A percentile compares a stretch with the other conserved stretches of the same genome.
These are phyloP conservation scores for Oryzias celebensis DNA, from an alignment of 2,113 vertebrate species.

Conservation along the genomic window DNA sequence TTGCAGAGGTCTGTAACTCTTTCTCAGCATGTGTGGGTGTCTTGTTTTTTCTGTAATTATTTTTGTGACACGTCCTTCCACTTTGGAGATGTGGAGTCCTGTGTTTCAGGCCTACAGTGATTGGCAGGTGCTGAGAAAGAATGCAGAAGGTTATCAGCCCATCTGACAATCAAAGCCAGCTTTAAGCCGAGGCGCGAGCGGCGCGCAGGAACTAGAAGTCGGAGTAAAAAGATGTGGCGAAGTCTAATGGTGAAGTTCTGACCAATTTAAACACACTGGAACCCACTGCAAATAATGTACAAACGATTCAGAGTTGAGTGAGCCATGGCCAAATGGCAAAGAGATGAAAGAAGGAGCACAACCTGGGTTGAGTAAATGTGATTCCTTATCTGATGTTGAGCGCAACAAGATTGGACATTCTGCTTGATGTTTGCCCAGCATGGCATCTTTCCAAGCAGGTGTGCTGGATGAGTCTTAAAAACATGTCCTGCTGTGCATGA, in stretches of 20 bases:
- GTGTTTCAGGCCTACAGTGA: constrained; percentile 35
- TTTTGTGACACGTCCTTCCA: constrained; percentile 30
- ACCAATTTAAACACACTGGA: neutral
- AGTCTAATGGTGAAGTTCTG: constrained; percentile 21
- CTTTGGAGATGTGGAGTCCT: constrained; percentile 29
- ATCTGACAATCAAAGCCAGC: constrained; percentile 65
- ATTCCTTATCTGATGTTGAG: constrained; percentile 22
- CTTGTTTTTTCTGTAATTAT: constrained; percentile 18
- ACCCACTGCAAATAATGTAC: neutral
- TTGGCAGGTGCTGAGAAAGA: constrained; percentile 53
- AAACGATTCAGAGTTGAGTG: neutral
- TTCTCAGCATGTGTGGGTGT: constrained; percentile 3
- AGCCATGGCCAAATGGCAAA: constrained; percentile 3
- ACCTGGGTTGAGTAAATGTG: constrained; percentile 4
- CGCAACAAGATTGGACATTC: constrained; percentile 5
- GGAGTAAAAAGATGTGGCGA: constrained; percentile 7
- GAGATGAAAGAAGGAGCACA: constrained; percentile 1
- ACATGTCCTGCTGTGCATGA: constrained; percentile 25
- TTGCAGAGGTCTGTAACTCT: constrained; percentile 10
- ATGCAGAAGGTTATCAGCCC: constrained; percentile 61
- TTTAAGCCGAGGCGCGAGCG: constrained; percentile 29
- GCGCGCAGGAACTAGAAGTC: constrained; percentile 5
- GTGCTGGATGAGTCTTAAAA: constrained; percentile 18
- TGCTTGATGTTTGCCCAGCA: constrained; percentile 23
- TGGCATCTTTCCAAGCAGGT: constrained; percentile 32